Base-by-base conservation (phyloP, 2,113 vertebrate genomes). In the Pachycephala philippinensis region DNA sequence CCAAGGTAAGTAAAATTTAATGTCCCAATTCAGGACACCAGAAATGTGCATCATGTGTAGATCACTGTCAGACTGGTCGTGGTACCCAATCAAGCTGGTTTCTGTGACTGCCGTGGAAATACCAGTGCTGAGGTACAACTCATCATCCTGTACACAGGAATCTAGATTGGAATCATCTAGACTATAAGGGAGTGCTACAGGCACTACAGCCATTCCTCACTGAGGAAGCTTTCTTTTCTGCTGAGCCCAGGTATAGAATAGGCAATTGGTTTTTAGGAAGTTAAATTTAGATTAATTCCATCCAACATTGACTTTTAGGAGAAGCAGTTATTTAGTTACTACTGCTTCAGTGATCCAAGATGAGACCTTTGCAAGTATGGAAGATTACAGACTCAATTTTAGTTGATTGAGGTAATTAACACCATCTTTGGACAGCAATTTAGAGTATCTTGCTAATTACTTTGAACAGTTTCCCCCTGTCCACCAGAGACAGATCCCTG, bases 271-370 rank as follows among this genome's bases (percentile, higher is more conserved):
- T 65, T 88, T 85, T 54, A 72, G 66, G 31, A 21, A 49, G 49
- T 61, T 80, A 76, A 61, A 93, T 80, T 90, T 57, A 77, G 30
- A 61, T 76, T 80, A 59, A 80, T 90, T 77, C 57, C n/a, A 57
- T 72, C 82, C 61, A 78, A 80, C 61, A 40, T 0, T 69, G 83
- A 83, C 69, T 95, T 90, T 92, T 45, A 65, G 27, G 42, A 90
- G 61, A 89, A 85, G 79, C 42, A 59, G 27, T 68, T 93, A 77
- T 54, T 90, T 90, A 88, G 71, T 82, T 77, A 59, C 63, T 45
- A 23, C 59, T 50, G n/a, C 0, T 0, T 28, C 30, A n/a, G 49
- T 76, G 85, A 85, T 76, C 33, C 52, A 88, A 81, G 45, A 83
- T 54, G 26, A 93, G 39, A 52, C 30, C 28, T 60, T 49, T 75